Conservation (phyloP, 2,113 vertebrate species). For the Crotalus viridis region DNA sequence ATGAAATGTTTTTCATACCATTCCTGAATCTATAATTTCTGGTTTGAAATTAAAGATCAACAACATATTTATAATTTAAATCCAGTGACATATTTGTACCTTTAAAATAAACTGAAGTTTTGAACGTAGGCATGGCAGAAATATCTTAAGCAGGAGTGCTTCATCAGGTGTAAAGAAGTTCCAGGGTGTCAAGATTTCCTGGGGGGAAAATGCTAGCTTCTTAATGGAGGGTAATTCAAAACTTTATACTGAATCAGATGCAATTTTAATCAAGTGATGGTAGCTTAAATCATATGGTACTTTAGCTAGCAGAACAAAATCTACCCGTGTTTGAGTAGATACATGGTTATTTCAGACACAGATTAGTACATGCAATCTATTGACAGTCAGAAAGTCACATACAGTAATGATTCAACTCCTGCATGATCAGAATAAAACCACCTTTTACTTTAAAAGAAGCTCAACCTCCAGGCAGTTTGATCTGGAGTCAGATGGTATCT, state of each 20-base stretch:
- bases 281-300: neutral
- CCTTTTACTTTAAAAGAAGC: neutral
- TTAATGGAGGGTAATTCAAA: neutral
- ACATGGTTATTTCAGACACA: neutral
- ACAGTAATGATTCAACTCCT: neutral
- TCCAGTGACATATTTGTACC: neutral
- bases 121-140: neutral
- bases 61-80: neutral
- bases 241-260: neutral
- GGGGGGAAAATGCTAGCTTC: neutral
- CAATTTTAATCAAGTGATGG: neutral
- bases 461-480: neutral
- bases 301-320: neutral
- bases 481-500: neutral
- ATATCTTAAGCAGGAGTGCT: neutral
- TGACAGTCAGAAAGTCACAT: neutral
- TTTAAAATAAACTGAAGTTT: neutral
- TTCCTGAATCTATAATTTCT: neutral
- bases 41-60: neutral
- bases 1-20: neutral
- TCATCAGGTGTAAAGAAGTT: neutral
- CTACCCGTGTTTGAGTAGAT: neutral
- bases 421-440: neutral
- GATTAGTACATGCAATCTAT: neutral
- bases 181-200: neutral